These are phyloP conservation scores for Phaenicophaeus curvirostris DNA, from an alignment of 2,797 vertebrate species.

Conservation along the genomic window DNA sequence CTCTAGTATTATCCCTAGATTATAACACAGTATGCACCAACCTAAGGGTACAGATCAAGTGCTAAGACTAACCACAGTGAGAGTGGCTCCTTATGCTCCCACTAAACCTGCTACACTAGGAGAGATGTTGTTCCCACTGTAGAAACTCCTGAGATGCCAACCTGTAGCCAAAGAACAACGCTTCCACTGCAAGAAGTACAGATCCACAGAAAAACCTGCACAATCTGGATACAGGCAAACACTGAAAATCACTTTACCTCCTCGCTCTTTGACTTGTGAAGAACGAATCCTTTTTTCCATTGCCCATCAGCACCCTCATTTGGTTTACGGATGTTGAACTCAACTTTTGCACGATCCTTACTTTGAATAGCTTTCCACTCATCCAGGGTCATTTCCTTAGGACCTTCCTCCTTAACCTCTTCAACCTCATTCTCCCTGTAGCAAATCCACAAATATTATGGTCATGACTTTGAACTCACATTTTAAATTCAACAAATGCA, in stretches of 20 bases:
- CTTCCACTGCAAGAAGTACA: not conserved
- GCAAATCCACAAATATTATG: not conserved
- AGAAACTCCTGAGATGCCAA: not conserved
- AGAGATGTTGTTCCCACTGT: rapidly evolving
- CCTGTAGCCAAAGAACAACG: not conserved
- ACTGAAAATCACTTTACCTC: slow-evolving; percentile 80
- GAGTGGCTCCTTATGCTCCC: rapidly evolving
- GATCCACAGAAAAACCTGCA: rapidly evolving
- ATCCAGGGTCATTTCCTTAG: slow-evolving; percentile 98
- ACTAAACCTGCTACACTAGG: rapidly evolving
- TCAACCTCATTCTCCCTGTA: slow-evolving; percentile 95
- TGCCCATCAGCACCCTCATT: slow-evolving; percentile 97
- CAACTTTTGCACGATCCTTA: slow-evolving; percentile 97
- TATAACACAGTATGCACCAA: not conserved
- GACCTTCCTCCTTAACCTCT: slow-evolving; percentile 96
- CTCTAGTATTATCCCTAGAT: not conserved
- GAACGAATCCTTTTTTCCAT: slow-evolving; percentile 99
- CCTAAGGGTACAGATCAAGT: not conserved
- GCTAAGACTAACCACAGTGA: not conserved
- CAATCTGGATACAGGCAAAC: not conserved
- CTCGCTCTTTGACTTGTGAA: slow-evolving; percentile 99
- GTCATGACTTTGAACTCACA: not conserved
- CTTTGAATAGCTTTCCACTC: slow-evolving; percentile 99
- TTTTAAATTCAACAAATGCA: not conserved
- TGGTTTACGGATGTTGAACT: slow-evolving; percentile 99